Evolutionary conservation across 2,113 vertebrate genomes (phyloP), one percentile per base, ranked within the genome.

Genomic region (Oophaga pumilio): DNA sequence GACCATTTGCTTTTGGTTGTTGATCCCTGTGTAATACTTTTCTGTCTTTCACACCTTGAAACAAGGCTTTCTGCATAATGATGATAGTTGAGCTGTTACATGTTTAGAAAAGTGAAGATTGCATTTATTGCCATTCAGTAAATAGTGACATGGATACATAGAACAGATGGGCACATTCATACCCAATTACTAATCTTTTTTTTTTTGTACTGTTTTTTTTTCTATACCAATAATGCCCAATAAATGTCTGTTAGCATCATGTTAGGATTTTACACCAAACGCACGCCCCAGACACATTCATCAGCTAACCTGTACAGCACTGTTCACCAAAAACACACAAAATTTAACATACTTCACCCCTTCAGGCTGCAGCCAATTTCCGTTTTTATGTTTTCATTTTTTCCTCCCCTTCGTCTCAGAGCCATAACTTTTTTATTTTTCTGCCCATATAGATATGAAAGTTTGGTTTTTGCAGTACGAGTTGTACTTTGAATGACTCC

Each of bases 21-120:
- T 82, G 80, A 82, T 82, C 80, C 57, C 57, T 82, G 62, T 82
- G 60, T 82, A 73, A 73, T 62, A 52, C 20, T 66, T 82, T 43
- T 81, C 26, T 26, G n/a, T 69, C 56, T 60, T 33, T 66, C 80
- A 24, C 80, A 68, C 80, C 80, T 82, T 82, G 10, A 50, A 49
- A 66, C 13, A 64, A 82, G 50, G 28, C 79, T 13, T 28, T 28
- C 17, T 9, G 2, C 28, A 24, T 73, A 43, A 49, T 73, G 28
- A 73, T 73, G 28, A 12, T 8, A 15, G 28, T 9, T 20, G 18
- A 18, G 69, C 43, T 20, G 69, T 43, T 20, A 10, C 77, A 20
- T 53, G 22, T 57, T 79, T 57, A 26, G 12, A 79, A 79, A 79
- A 24, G 7, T 4, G 15, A 79, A 57, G 77, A 14, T 24, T 73